Evolutionary conservation across 1,140 invertebrate species (phyloP), one percentile per base, ranked within the genome.

Genomic region (Helicoverpa zea): DNA sequence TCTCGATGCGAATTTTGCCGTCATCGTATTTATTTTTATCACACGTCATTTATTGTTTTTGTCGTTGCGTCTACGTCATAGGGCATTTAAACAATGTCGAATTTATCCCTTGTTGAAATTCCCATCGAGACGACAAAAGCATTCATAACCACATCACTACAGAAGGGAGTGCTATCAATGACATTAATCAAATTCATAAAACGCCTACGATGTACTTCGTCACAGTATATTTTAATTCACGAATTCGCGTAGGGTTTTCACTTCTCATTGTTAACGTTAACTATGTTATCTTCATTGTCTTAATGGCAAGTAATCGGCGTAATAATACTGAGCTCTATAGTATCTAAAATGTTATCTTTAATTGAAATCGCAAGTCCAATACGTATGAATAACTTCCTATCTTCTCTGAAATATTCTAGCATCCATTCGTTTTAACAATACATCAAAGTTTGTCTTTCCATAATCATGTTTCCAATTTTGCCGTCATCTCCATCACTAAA

Each of bases 241-340:
- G 61, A 61, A 43, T 3, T 75, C 47, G 56, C 58, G 73, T 61
- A 75, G 73, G 43, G 43, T 61, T 75, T 75, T 9, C 54, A 75
- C 43, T 29, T 73, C 70, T 73, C 51, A 56, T 56, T 73, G 12
- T 43, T 73, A 51, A 35, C 35, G 35, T 35, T 35, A 49, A 66
- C n/a, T 12, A 18, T 13, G 58, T 59, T 66, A 66, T 66, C 63
- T 66, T 43, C 16, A 66, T 12, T n/a, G 35, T 18, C 43, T 66
- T 66, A 43, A 49, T 66, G 18, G 47, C 35, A 66, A 47, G 61
- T 43, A 64, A 64, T 49, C 35, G 35, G 35, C 7, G 35, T 35
- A 5, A 35, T 35, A 35, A 35, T 35, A 35, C 35, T 35, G 35
- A 35, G 35, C 35, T 7, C 35, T 35, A 35, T 35, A 35, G 35